phyloP scores from a whole-genome alignment of 1,140 invertebrate species.

The Drosophila kurseongensis region DNA sequence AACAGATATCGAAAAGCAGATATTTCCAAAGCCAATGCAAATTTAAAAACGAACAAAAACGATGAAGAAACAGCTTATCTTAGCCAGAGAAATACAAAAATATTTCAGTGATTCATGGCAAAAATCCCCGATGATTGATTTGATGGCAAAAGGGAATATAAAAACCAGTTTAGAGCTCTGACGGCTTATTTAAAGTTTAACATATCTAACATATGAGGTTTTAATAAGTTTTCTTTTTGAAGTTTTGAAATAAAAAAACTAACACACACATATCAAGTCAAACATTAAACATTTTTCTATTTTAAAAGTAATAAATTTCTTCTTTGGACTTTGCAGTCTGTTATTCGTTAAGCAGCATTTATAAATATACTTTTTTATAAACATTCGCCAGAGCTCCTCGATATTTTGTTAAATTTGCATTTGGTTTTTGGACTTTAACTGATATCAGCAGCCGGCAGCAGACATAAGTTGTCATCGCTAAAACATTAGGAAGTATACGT shows the following conservation, averaged over 20 bases:
- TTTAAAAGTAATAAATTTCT: constrained; percentile 1
- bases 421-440: constrained; percentile 65
- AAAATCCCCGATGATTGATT: constrained; percentile 37
- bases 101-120: constrained; percentile 29
- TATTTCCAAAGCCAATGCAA: constrained; percentile 2
- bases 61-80: constrained; percentile 2
- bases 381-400: constrained; percentile 5
- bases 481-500: constrained; percentile 13
- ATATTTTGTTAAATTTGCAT: constrained; percentile 31
- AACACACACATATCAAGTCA: no score
- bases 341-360: background rate
- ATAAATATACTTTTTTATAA: constrained; percentile 16
- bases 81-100: constrained; percentile 6
- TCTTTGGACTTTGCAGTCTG: constrained; percentile 19
- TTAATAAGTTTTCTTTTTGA: background rate
- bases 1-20: constrained; percentile 3
- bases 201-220: background rate
- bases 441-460: constrained; percentile 29
- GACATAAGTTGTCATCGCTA: constrained; percentile 16
- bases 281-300: background rate
- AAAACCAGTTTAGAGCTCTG: constrained; percentile 16
- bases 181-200: background rate
- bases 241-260: background rate
- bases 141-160: constrained; percentile 1
- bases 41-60: constrained; percentile 7